phyloP scores from a whole-genome alignment of 2,888 invertebrate species.

The Apodemia zela region DNA sequence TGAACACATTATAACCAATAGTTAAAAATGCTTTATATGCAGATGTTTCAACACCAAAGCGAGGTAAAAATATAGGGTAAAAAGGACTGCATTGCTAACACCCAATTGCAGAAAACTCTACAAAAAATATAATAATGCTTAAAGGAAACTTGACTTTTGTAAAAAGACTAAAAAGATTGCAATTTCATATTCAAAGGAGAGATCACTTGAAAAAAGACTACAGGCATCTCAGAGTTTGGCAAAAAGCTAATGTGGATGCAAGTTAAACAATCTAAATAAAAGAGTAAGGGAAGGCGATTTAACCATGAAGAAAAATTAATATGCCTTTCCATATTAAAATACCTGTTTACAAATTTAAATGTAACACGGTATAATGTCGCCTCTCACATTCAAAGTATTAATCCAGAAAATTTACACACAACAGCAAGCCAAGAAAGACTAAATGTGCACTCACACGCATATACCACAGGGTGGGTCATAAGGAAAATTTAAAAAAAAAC shows the following conservation, averaged over 20 bases:
- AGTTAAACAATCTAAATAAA: conserved; percentile 5
- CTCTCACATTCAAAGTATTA: not conserved
- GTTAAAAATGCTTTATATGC: not conserved
- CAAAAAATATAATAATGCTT: conserved; percentile 17
- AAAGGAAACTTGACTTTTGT: conserved; percentile 18
- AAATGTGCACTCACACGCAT: not conserved
- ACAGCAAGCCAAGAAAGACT: not conserved
- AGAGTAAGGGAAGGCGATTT: conserved; percentile 15
- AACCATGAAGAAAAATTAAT: conserved; percentile 18
- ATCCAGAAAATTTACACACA: not conserved
- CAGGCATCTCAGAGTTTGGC: conserved; percentile 19
- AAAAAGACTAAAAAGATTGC: conserved; percentile 16
- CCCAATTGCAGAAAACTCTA: conserved; percentile 23
- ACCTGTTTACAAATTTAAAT: not conserved
- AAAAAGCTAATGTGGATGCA: conserved; percentile 24
- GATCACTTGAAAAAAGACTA: conserved; percentile 21
- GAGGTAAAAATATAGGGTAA: not conserved
- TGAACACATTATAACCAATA: not conserved
- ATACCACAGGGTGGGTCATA: not conserved
- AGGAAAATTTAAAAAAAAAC: not conserved
- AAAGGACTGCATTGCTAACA: not conserved
- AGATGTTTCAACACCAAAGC: not conserved
- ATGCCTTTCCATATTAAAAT: conserved; percentile 15
- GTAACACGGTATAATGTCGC: not conserved
- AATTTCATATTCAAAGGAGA: conserved; percentile 18